These are phyloP conservation scores for Sogatella furcifera DNA, from an alignment of 1,140 invertebrate species.

Conservation along the genomic window DNA sequence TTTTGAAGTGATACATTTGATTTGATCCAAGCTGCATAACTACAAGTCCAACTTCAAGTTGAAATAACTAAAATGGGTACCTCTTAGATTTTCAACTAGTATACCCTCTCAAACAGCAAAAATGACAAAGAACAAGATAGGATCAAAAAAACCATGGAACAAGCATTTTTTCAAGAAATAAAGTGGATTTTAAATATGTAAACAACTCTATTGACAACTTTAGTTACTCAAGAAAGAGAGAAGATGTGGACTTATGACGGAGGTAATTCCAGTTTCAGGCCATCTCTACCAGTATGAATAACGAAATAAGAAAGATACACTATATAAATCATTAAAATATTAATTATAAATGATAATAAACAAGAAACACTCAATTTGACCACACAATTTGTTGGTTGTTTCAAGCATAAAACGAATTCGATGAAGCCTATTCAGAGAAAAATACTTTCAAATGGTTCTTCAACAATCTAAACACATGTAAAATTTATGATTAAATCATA, in stretches of 20 bases:
- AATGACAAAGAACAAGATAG: not conserved
- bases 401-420: not conserved
- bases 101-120: not conserved
- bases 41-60: constrained; percentile 9
- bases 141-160: constrained; percentile 8
- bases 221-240: not conserved
- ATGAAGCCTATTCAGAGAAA: too few relatives aligned
- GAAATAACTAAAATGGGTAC: constrained; percentile 24
- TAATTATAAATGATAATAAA: not conserved
- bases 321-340: not conserved
- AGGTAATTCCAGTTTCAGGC: too few relatives aligned
- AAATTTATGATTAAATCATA: not conserved
- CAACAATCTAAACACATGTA: not conserved
- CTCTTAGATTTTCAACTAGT: constrained; percentile 7
- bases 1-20: too few relatives aligned
- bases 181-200: not conserved
- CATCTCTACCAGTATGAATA: too few relatives aligned
- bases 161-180: not conserved
- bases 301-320: not conserved
- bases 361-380: not conserved
- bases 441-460: too few relatives aligned
- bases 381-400: not conserved
- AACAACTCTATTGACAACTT: constrained; percentile 4
- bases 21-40: not conserved
- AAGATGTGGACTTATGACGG: too few relatives aligned